phyloP scores from a whole-genome alignment of 1,140 invertebrate species.

The Pachyrhynchus sulphureomaculatus region DNA sequence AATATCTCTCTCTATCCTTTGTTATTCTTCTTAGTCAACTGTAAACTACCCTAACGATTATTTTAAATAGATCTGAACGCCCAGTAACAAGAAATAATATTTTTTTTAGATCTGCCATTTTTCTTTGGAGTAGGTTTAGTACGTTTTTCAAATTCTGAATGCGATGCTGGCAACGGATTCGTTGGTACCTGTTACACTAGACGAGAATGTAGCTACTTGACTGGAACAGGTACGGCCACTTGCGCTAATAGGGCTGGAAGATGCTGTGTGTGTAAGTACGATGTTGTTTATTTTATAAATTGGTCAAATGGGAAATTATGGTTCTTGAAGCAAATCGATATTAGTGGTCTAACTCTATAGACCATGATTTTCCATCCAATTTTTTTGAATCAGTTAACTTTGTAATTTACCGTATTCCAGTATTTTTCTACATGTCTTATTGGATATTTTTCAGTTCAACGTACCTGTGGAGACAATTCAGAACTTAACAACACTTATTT shows the following conservation, averaged over 20 bases:
- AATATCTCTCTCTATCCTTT: too few species aligned
- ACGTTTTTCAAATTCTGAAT: slow-evolving; percentile 68
- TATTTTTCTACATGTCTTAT: too few species aligned
- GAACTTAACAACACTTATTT: slow-evolving; percentile 82
- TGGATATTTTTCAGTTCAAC: slow-evolving; percentile 64
- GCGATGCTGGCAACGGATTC: slow-evolving; percentile 62
- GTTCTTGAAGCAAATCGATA: too few species aligned
- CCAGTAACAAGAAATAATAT: background rate
- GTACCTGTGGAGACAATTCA: slow-evolving; percentile 66
- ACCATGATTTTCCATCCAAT: too few species aligned
- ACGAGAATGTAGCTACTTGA: slow-evolving; percentile 69
- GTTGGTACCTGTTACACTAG: slow-evolving; percentile 75
- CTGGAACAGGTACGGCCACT: slow-evolving; percentile 66
- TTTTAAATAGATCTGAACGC: background rate
- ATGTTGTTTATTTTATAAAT: too few species aligned
- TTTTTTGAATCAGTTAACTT: too few species aligned
- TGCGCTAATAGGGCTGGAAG: slow-evolving; percentile 69
- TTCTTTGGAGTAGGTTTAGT: slow-evolving; percentile 59
- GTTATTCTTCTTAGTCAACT: too few species aligned
- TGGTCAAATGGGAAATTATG: too few species aligned
- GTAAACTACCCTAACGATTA: too few species aligned
- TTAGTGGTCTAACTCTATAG: too few species aligned
- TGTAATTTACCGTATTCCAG: too few species aligned
- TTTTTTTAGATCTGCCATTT: slow-evolving; percentile 13
- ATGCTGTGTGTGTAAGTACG: slow-evolving; percentile 76